These are phyloP conservation scores for Archips xylosteana DNA, from an alignment of 2,888 invertebrate species.

Conservation along the genomic window DNA sequence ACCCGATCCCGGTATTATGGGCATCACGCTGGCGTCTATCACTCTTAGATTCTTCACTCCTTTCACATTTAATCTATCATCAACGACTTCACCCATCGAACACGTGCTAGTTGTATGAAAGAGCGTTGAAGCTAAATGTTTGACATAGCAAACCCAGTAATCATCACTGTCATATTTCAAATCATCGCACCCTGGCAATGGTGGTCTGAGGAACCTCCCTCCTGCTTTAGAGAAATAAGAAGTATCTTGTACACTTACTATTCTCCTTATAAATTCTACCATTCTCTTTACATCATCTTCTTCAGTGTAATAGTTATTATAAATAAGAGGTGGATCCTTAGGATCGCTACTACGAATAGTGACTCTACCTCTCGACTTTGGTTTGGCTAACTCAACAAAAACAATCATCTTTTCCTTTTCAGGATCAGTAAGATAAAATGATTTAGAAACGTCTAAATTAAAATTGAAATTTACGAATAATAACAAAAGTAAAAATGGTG, in stretches of 20 bases:
- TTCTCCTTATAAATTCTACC: constrained; percentile 57
- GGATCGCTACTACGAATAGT: constrained; percentile 19
- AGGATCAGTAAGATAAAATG: neutral
- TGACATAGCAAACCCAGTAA: constrained; percentile 36
- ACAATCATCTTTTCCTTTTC: constrained; percentile 15
- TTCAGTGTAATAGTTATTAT: constrained; percentile 84
- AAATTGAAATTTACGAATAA: constrained; percentile 11
- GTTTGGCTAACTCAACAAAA: neutral
- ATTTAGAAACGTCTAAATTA: constrained; percentile 11
- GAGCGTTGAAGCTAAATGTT: constrained; percentile 9
- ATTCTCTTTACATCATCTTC: constrained; percentile 73
- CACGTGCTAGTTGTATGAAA: constrained; percentile 23
- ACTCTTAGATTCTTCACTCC: constrained; percentile 32
- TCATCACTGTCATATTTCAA: constrained; percentile 14
- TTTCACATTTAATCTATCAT: constrained; percentile 13
- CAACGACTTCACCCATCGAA: constrained; percentile 35
- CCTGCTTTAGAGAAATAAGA: constrained; percentile 10
- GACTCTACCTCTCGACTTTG: constrained; percentile 24
- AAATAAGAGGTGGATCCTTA: constrained; percentile 73
- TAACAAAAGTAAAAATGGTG: constrained; percentile 8
- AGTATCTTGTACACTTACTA: constrained; percentile 15
- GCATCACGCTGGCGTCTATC: constrained; percentile 36
- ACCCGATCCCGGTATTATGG: constrained; percentile 5
- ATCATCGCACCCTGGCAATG: constrained; percentile 24
- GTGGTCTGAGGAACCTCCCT: constrained; percentile 9